These are phyloP conservation scores for Athalia circularis DNA, from an alignment of 2,888 invertebrate genomes.

Conservation along the genomic window DNA sequence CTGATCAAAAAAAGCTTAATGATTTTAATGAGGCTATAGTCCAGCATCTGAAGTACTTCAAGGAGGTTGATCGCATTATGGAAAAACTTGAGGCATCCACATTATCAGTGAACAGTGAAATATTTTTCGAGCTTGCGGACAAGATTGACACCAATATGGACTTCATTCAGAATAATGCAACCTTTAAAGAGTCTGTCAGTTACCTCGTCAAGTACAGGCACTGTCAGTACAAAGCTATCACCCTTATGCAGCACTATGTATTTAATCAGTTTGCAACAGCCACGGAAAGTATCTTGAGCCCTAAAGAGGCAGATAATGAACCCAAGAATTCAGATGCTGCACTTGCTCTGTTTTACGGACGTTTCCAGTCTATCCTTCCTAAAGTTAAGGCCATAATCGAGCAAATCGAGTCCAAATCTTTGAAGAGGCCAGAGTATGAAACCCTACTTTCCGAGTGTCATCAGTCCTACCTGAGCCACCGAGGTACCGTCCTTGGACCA, in stretches of 20 bases:
- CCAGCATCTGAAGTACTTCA: conserved; percentile 88
- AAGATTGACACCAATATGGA: conserved; percentile 91
- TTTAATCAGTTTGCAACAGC: conserved; percentile 86
- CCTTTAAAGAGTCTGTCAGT: conserved; percentile 89
- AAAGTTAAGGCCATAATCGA: conserved; percentile 88
- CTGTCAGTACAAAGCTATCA: conserved; percentile 87
- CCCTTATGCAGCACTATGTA: conserved; percentile 87
- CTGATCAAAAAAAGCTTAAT: conserved; percentile 90
- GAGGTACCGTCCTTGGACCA: conserved; percentile 78
- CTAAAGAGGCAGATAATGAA: conserved; percentile 54
- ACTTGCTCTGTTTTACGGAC: conserved; percentile 93
- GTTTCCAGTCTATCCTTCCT: conserved; percentile 94
- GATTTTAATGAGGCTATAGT: conserved; percentile 87
- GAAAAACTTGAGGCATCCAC: conserved; percentile 88
- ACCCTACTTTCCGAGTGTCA: conserved; percentile 87
- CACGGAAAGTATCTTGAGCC: conserved; percentile 77
- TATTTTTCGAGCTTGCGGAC: conserved; percentile 87
- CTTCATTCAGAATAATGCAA: conserved; percentile 86
- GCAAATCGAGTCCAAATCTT: conserved; percentile 87
- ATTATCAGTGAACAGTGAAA: conserved; percentile 87
- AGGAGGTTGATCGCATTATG: conserved; percentile 87
- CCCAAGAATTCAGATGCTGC: conserved; percentile 79
- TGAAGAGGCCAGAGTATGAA: conserved; percentile 85
- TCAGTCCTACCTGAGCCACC: conserved; percentile 86
- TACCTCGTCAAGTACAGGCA: conserved; percentile 91